phyloP scores from a whole-genome alignment of 1,140 invertebrate species.

The Magallana ariakensis region DNA sequence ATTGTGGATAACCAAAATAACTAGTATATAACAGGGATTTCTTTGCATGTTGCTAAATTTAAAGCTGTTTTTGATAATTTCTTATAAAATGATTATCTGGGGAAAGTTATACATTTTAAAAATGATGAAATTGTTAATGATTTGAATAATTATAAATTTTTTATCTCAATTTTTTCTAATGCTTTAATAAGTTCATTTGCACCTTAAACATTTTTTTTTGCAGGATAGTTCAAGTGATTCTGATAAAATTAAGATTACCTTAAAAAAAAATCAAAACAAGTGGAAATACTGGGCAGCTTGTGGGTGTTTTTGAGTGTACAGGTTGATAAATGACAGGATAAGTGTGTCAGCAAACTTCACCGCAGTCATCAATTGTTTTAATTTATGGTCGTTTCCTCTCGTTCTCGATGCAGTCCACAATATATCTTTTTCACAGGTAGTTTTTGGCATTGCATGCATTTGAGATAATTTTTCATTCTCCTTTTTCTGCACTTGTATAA shows the following conservation, averaged over 20 bases:
- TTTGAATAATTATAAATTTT: no score
- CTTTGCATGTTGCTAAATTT: no score
- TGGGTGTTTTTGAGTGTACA: neutral
- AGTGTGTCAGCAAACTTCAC: neutral
- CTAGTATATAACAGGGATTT: no score
- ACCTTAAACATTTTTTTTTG: neutral
- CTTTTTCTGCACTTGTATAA: neutral
- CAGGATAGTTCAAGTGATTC: neutral
- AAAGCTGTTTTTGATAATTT: no score
- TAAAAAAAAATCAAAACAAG: neutral
- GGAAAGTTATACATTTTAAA: no score
- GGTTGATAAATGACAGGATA: conserved; percentile 5
- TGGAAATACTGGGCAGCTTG: neutral
- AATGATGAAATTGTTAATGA: no score
- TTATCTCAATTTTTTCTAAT: no score
- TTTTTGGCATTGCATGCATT: neutral
- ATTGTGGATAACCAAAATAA: no score
- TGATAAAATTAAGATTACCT: neutral
- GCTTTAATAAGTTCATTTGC: no score
- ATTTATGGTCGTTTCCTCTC: conserved; percentile 1
- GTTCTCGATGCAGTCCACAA: neutral
- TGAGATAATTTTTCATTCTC: neutral
- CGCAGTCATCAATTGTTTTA: neutral
- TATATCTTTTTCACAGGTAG: neutral
- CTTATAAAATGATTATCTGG: no score